A percentile compares a stretch with the other conserved stretches of the same genome.
Evolutionary conservation across 2,888 invertebrate genomes (phyloP).

Genomic region (Monochamus alternatus): DNA sequence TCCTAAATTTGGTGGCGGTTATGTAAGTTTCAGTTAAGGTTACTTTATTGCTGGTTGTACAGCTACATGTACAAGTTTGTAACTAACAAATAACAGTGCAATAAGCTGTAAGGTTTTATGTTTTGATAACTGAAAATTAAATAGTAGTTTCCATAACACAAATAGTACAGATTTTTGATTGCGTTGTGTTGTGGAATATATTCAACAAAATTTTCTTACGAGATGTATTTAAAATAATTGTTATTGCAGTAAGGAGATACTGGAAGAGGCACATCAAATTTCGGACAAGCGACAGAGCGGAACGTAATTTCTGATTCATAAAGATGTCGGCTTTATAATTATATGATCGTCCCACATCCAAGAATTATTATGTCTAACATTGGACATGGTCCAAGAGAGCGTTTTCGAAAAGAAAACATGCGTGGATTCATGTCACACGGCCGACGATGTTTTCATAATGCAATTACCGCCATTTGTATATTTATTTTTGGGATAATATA

Average conservation of each 20-base stretch:
- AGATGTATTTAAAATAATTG: too few relatives aligned
- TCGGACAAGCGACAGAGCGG: neutral
- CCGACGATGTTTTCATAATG: constrained; percentile 55
- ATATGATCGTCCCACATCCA: constrained; percentile 24
- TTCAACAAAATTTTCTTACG: too few relatives aligned
- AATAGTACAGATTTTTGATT: too few relatives aligned
- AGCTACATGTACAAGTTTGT: too few relatives aligned
- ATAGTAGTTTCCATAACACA: too few relatives aligned
- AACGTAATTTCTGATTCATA: constrained; percentile 23
- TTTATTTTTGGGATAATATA: constrained; percentile 52
- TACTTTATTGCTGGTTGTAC: too few relatives aligned
- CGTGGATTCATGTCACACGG: constrained; percentile 55
- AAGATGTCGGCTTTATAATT: constrained; percentile 28
- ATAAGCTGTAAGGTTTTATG: too few relatives aligned
- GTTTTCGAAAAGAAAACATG: constrained; percentile 52
- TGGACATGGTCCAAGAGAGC: constrained; percentile 43
- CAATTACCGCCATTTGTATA: constrained; percentile 54
- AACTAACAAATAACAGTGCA: too few relatives aligned
- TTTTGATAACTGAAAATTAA: too few relatives aligned
- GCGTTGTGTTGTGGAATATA: too few relatives aligned
- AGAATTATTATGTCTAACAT: constrained; percentile 37
- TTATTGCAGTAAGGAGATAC: neutral
- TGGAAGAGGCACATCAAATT: neutral
- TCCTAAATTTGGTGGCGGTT: too few relatives aligned
- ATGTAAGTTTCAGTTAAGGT: too few relatives aligned